Conservation (phyloP, 1,140 invertebrate species). For the Oreohelix idahoensis region DNA sequence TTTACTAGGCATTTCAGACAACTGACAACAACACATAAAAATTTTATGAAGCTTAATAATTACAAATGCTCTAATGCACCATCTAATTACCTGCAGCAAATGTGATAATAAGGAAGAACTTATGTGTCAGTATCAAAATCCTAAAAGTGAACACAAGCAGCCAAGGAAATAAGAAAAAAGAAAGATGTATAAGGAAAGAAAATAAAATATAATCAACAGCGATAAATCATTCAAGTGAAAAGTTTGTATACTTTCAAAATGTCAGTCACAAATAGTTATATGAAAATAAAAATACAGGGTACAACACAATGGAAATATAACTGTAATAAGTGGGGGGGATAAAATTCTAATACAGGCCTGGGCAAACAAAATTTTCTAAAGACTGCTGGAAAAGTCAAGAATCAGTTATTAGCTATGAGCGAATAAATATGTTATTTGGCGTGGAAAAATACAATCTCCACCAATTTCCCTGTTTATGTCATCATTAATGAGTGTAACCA, state of each 20-base stretch:
- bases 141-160: background rate
- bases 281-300: background rate
- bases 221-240: background rate
- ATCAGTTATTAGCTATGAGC: too few species aligned
- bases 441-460: too few species aligned
- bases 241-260: background rate
- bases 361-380: too few species aligned
- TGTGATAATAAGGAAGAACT: too few species aligned
- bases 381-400: too few species aligned
- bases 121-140: background rate
- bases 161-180: background rate
- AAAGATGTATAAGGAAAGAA: background rate
- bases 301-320: background rate
- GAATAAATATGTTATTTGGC: too few species aligned
- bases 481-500: too few species aligned
- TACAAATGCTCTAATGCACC: background rate
- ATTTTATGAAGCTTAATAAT: background rate
- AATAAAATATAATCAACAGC: background rate
- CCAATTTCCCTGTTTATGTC: too few species aligned
- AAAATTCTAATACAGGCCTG: background rate
- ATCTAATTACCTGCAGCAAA: too few species aligned
- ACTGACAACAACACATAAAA: constrained; percentile 1
- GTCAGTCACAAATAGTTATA: background rate
- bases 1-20: background rate
- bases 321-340: too few species aligned